A percentile compares a stretch with the other conserved stretches of the same genome.
Conservation (phyloP, 2,113 vertebrate species). For the Hepsetus odoe region DNA sequence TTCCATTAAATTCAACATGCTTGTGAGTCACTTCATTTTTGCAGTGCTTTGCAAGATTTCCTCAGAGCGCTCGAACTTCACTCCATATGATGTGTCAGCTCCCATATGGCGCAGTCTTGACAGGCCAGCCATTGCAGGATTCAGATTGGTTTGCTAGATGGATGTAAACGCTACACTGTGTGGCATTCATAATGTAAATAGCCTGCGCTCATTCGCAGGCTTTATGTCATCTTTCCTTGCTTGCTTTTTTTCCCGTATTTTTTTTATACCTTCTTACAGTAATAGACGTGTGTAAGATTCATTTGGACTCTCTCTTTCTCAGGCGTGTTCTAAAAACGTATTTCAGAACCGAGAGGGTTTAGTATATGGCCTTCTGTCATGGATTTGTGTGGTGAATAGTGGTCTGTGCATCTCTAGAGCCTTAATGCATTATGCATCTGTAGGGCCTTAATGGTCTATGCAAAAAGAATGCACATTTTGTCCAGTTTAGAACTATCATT, state of each 20-base stretch:
- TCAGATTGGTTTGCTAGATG: conserved; percentile 10
- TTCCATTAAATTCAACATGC: conserved; percentile 13
- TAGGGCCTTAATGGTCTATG: background rate
- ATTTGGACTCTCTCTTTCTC: background rate
- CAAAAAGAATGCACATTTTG: too few species aligned
- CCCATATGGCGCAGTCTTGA: conserved; percentile 13
- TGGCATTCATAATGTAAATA: conserved; percentile 45
- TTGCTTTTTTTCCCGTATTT: conserved; percentile 20
- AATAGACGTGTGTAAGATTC: conserved; percentile 23
- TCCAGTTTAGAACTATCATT: too few species aligned
- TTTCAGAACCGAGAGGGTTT: background rate
- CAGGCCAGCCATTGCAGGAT: conserved; percentile 15
- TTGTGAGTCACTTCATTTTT: conserved; percentile 30
- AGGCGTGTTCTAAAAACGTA: conserved; percentile 7
- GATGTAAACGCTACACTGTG: background rate
- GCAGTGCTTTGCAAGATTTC: conserved; percentile 30
- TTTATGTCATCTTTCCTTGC: conserved; percentile 18
- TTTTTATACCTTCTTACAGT: conserved; percentile 19
- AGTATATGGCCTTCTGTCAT: background rate
- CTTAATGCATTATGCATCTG: too few species aligned
- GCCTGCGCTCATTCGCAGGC: conserved; percentile 12
- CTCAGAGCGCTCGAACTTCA: background rate
- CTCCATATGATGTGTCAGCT: conserved; percentile 16
- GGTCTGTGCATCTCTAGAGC: too few species aligned
- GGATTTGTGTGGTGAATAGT: too few species aligned